A percentile compares a stretch with the other conserved stretches of the same genome.
Evolutionary conservation across 2,888 invertebrate genomes (phyloP).

Genomic region (Hydroisotoma schaefferi): DNA sequence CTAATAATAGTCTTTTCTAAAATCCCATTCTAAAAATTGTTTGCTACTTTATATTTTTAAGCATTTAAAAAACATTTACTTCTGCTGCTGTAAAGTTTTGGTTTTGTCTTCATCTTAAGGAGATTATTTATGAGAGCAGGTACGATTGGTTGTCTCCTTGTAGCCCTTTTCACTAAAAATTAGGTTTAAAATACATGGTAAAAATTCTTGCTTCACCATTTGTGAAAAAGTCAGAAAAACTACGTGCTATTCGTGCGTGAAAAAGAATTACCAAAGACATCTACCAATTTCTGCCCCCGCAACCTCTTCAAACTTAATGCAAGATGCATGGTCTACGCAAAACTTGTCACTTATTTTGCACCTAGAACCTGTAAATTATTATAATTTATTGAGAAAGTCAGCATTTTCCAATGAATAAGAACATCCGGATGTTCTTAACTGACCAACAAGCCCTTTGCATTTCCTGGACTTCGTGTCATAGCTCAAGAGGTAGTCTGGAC

Average conservation of each 20-base stretch:
- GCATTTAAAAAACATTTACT: too few species aligned
- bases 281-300: constrained; percentile 23
- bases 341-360: constrained; percentile 18
- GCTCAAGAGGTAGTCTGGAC: constrained; percentile 13
- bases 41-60: too few species aligned
- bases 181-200: neutral
- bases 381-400: neutral
- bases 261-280: constrained; percentile 19
- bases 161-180: constrained; percentile 19
- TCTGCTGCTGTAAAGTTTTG: too few species aligned
- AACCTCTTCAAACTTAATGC: constrained; percentile 20
- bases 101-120: too few species aligned
- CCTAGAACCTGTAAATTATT: neutral
- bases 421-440: neutral
- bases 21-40: too few species aligned
- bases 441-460: constrained; percentile 30
- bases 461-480: constrained; percentile 26
- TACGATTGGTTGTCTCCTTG: constrained; percentile 22
- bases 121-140: constrained; percentile 21
- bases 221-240: neutral
- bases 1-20: too few species aligned
- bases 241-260: neutral
- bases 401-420: neutral
- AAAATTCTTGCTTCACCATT: neutral
- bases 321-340: constrained; percentile 33